Base-by-base conservation (phyloP, 2,113 vertebrate species). In the Cynopterus brachyotis region DNA sequence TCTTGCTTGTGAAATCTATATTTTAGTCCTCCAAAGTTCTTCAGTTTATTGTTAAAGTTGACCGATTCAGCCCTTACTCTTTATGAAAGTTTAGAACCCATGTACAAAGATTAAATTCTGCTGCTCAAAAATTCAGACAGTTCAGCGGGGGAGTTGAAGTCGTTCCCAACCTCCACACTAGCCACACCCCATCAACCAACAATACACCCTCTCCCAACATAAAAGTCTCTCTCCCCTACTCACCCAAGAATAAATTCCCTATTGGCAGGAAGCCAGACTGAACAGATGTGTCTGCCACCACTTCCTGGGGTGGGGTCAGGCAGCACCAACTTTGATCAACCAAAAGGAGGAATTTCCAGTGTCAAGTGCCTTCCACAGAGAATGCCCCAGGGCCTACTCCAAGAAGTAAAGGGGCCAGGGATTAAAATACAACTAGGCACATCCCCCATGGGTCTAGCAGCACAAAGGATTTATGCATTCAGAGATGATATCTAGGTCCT, bases 241-340 rank as follows among this genome's bases (percentile, higher is more conserved):
- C 79, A 94, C 93, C 76, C 70, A 9, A 93, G 82, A 97, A 83
- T 95, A 98, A 98, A 98, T 98, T 96, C 95, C 87, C 89, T 82
- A 22, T 96, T 98, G 98, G 97, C 98, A 97, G 96, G 66, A 98
- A 96, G 97, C 98, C 98, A 98, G 95, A 59, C 76, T 81, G 97
- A 98, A 96, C 98, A 97, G 98, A 98, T 96, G 97, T 96, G 96
- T 96, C 97, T 98, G 95, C 97, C 97, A 96, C 97, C 85, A 96
- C 79, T 97, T 97, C 97, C 97, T 96, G 95, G 96, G 96, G 96
- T 97, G 96, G 97, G 95, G 96, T 98, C 95, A 95, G 95, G 45
- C 93, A 37, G 17, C 89, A 70, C 86, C 82, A 97, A 95, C 98
- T 98, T 98, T 98, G 98, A 98, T 98, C 97, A 98, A 95, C 89